Base-by-base conservation (phyloP, 1,140 invertebrate genomes). In the Drosophila guanche region DNA sequence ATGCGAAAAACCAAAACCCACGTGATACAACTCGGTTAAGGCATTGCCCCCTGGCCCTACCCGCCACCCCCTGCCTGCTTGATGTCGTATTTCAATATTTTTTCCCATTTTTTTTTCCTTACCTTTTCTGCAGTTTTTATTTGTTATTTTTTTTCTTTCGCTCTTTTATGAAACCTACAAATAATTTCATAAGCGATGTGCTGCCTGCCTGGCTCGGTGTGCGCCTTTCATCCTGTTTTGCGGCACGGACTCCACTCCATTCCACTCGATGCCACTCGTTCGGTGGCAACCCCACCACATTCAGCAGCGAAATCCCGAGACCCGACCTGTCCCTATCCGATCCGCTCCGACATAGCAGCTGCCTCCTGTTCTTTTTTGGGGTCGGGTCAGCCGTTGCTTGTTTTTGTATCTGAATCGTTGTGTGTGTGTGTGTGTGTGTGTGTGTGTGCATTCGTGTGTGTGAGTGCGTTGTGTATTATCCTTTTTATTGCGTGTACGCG, bases 401-500 rank as follows among this genome's bases (percentile, higher is more conserved):
- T 40, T n/a, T 41, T 20, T 60, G 45, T 60, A 54, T 75, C 6
- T 29, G 27, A 29, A 7, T 29, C 29, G 29, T 48, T 68, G 62
- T 61, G 71, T 50, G 71, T 54, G 53, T 43, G 58, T 53, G 42
- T 50, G 41, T 45, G 40, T 63, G 41, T 63, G 33, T 37, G 71
- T 73, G 20, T 61, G 40, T 43, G 68, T 52, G 43, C 48, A 29
- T 37, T 1, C 16, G 33, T 65, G 69, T 74, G 53, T 67, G 23
- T 47, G 61, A 1, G 16, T 20, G 16, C 16, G 16, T 27, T 75
- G 70, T 45, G 73, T 67, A 71, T 86, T 85, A 85, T 86, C 77
- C 83, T 78, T 86, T 86, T 86, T 86, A 86, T 86, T 81, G 60
- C 81, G 61, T 78, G 83, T 74, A 60, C 33, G 33, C 33, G 33